Evolutionary conservation across 2,888 invertebrate genomes (phyloP), one percentile per base, ranked within the genome.

Genomic region (Drosophila mulleri): DNA sequence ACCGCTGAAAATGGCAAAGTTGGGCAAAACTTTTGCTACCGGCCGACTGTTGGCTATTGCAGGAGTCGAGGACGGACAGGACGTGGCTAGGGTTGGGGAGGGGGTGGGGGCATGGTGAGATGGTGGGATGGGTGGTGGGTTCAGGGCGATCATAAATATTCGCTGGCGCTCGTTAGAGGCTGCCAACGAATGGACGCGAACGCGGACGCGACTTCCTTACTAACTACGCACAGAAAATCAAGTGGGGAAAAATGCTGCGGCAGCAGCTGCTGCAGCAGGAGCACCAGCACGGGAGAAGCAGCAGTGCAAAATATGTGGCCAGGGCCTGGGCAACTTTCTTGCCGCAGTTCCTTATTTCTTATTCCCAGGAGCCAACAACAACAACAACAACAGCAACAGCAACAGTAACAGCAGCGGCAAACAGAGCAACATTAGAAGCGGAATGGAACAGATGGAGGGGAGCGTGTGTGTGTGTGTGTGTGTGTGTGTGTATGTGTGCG

Each of bases 131-230:
- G 18, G 47, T 5, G 29, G 29, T 29, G 29, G 60, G 41, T 5
- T 16, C 29, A 26, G 65, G 67, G 82, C 78, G 82, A 85, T 92
- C 86, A 91, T 92, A 92, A 90, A 91, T 90, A 92, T 91, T 90
- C 91, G 83, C 85, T 72, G 84, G 82, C 74, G 91, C 91, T 91
- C 85, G 90, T 86, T 86, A 90, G 88, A 86, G 78, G 72, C 70
- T 73, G 85, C 72, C 78, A 86, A 60, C 77, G 81, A 88, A 89
- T 88, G 82, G 80, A 77, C 77, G 80, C 75, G 75, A 57, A 78
- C 57, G 79, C 68, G 72, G 47, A 67, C 90, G 90, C 90, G 90
- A 83, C 88, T 88, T 88, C 83, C 88, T 84, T 90, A 88, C 79
- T 83, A 91, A 90, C 82, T 89, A 88, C 88, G 82, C 77, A 81